A percentile compares a stretch with the other conserved stretches of the same genome.
Evolutionary conservation across 2,113 vertebrate species (phyloP).

Genomic region (Pachypanchax playfairii): DNA sequence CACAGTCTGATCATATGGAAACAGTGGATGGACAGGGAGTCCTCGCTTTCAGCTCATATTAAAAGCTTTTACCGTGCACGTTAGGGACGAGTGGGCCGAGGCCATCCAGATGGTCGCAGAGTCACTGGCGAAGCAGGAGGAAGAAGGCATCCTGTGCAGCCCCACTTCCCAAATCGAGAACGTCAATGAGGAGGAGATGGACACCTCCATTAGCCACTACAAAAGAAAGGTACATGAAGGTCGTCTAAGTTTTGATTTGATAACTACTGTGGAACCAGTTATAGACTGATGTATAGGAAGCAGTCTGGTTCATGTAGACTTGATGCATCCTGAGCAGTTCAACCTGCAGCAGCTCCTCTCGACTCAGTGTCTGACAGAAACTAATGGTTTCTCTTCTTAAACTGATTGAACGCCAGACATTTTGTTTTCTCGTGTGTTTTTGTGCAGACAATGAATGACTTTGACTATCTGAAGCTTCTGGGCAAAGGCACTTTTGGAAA

Average conservation of each 20-base stretch:
- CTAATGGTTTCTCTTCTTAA: neutral
- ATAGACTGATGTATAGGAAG: too few relatives aligned
- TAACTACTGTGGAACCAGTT: neutral
- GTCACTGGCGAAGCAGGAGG: constrained; percentile 94
- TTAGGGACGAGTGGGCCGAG: constrained; percentile 95
- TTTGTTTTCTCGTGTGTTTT: neutral
- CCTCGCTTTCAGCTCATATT: too few relatives aligned
- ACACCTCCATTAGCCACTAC: constrained; percentile 93
- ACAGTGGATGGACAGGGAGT: too few relatives aligned
- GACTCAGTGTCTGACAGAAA: too few relatives aligned
- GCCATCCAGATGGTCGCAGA: constrained; percentile 97
- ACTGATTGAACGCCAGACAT: neutral
- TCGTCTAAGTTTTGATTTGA: neutral
- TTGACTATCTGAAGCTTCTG: constrained; percentile 98
- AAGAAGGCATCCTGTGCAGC: constrained; percentile 88
- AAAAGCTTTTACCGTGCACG: neutral
- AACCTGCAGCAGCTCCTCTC: too few relatives aligned
- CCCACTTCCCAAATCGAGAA: constrained; percentile 80
- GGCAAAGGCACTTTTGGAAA: constrained; percentile 98
- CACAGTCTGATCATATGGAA: too few relatives aligned
- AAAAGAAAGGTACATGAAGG: constrained; percentile 81
- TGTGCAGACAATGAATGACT: constrained; percentile 95
- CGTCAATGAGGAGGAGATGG: constrained; percentile 84
- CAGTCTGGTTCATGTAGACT: too few relatives aligned
- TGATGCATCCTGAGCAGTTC: too few relatives aligned